Evolutionary conservation across 2,888 invertebrate genomes (phyloP).

Genomic region (Pristionchus entomophagus): DNA sequence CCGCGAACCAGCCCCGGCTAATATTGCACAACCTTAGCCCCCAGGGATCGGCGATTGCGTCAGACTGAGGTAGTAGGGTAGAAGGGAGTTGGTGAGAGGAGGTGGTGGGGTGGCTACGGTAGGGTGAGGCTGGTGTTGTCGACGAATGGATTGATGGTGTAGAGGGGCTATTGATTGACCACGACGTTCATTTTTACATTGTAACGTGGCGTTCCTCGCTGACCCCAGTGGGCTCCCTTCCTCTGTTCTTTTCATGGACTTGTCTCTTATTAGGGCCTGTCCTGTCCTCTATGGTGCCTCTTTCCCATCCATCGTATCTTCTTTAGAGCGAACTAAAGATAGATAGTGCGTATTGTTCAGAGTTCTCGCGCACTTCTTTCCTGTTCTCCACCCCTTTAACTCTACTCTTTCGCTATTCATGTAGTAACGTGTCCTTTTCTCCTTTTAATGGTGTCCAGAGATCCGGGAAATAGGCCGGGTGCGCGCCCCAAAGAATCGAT

Average conservation of each 20-base stretch:
- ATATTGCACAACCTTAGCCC: conserved; percentile 12
- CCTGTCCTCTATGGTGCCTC: too few species aligned
- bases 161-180: background rate
- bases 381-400: background rate
- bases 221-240: background rate
- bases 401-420: background rate
- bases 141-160: background rate
- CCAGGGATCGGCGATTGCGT: background rate
- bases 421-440: background rate
- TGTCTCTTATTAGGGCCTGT: too few species aligned
- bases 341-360: background rate
- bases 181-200: background rate
- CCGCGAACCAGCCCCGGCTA: background rate
- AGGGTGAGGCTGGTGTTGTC: background rate
- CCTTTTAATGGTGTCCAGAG: too few species aligned
- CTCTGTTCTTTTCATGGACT: background rate
- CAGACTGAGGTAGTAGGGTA: background rate
- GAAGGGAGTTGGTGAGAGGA: background rate
- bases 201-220: too few species aligned
- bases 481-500: background rate
- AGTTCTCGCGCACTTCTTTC: background rate
- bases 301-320: background rate
- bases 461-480: background rate
- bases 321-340: background rate
- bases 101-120: background rate